These are phyloP conservation scores for Archilochus colubris DNA, from an alignment of 2,113 vertebrate genomes.

Conservation along the genomic window DNA sequence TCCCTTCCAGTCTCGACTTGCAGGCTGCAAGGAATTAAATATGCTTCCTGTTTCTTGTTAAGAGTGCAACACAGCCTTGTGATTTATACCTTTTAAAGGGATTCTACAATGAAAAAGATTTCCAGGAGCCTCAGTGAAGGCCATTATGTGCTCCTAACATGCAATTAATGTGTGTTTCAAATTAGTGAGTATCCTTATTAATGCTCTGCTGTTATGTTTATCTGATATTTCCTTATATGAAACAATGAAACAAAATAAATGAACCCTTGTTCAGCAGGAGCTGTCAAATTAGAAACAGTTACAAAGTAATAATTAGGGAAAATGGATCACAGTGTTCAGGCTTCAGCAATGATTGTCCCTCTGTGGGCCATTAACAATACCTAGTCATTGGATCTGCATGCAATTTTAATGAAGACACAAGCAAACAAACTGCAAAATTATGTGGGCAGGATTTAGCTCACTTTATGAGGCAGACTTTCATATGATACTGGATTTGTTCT, in stretches of 20 bases:
- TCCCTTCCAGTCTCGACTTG: neutral
- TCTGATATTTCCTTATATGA: conserved; percentile 50
- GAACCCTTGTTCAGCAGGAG: conserved; percentile 68
- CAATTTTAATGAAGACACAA: conserved; percentile 78
- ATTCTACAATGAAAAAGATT: neutral
- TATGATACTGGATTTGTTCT: neutral
- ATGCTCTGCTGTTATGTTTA: conserved; percentile 17
- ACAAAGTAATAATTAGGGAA: conserved; percentile 77
- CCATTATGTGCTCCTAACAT: conserved; percentile 14
- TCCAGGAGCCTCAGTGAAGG: neutral
- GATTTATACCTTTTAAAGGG: neutral
- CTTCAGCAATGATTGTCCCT: conserved; percentile 68
- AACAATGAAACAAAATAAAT: conserved; percentile 74
- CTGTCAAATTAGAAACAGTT: conserved; percentile 77
- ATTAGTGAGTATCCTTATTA: conserved; percentile 26
- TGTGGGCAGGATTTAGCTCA: conserved; percentile 24
- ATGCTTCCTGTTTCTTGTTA: neutral
- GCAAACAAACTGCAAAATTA: conserved; percentile 70
- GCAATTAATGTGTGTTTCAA: conserved; percentile 24
- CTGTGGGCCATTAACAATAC: conserved; percentile 76
- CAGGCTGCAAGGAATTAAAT: neutral
- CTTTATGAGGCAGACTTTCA: conserved; percentile 5
- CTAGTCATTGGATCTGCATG: conserved; percentile 66
- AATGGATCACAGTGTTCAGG: conserved; percentile 73
- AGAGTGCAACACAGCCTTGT: neutral